Evolutionary conservation across 2,888 invertebrate genomes (phyloP), one percentile per base, ranked within the genome.

Genomic region (Diogma glabrata): DNA sequence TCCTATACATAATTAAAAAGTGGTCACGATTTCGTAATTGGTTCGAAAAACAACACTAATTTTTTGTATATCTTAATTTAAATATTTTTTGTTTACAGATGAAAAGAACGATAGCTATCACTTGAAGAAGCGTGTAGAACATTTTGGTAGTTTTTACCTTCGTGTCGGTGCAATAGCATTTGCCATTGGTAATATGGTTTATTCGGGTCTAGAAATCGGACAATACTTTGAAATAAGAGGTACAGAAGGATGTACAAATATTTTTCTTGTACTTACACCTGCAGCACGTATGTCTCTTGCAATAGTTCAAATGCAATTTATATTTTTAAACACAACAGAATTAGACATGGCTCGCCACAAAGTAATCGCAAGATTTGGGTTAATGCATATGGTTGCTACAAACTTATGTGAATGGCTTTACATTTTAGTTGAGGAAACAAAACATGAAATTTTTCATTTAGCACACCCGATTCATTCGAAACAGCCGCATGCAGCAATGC

Each of bases 391-490:
- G 87, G 56, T 94, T 49, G 93, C 91, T 2, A 89, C 91, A 16
- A 94, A 94, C 70, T 70, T 94, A 14, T 93, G 92, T 70, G 90
- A 93, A 60, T 94, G 94, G 94, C 67, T 93, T 47, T 84, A 87
- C 64, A 88, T 90, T 4, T 71, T 92, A 19, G 86, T 91, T 1
- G 84, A 87, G 64, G 91, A 92, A 66, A 91, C 91, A 3, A 84
- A 87, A 63, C 89, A 90, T 64, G 89, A 91, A 67, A 87, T 90
- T 56, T 78, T 81, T 58, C 84, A 84, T 61, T 72, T 87, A 78
- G 57, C 76, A 77, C 52, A 64, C 22, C 24, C 49, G 9, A 69
- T 69, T 19, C 9, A 14, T 43, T 4, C 3, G n/a, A 23, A 22
- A n/a, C 8, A 20, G 14, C n/a, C 22, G 20, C 12, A 28, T 10